These are phyloP conservation scores for Kryptolebias ocellatus DNA, from an alignment of 2,797 vertebrate genomes.

Conservation along the genomic window DNA sequence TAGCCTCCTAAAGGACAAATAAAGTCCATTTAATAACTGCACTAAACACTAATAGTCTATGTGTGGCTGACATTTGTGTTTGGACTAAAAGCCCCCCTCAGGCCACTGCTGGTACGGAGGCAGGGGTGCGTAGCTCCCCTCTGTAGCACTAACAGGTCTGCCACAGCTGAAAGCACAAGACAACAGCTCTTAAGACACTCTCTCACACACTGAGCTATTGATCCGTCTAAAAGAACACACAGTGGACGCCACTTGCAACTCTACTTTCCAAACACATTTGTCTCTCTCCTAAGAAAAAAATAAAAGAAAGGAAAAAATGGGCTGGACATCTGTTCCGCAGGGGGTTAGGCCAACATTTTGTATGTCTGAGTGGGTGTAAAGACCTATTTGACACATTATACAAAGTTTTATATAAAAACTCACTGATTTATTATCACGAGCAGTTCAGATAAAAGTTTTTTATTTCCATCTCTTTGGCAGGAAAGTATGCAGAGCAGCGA, in stretches of 20 bases:
- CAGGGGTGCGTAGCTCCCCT: conserved; percentile 82
- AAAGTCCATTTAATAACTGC: conserved; percentile 90
- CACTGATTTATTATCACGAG: conserved; percentile 36
- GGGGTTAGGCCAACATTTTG: conserved; percentile 61
- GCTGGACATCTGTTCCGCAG: conserved; percentile 64
- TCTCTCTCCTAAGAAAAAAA: conserved; percentile 54
- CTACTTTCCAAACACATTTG: conserved; percentile 84
- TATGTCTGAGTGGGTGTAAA: conserved; percentile 54
- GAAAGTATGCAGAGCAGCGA: conserved; percentile 5
- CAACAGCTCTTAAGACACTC: conserved; percentile 94
- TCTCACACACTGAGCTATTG: conserved; percentile 90
- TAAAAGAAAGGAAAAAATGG: conserved; percentile 29
- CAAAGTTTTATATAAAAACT: conserved; percentile 50
- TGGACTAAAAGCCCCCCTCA: conserved; percentile 88
- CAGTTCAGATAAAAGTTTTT: conserved; percentile 17
- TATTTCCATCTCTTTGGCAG: conserved; percentile 26
- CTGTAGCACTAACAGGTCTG: conserved; percentile 90
- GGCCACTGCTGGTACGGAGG: conserved; percentile 82
- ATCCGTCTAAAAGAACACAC: conserved; percentile 89
- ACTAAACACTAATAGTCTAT: conserved; percentile 87
- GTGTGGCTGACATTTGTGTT: conserved; percentile 89
- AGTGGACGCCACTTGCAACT: conserved; percentile 83
- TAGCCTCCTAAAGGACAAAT: conserved; percentile 89
- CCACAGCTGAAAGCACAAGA: conserved; percentile 87
- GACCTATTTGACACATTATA: conserved; percentile 44